Percentiles rank a stretch among this genome's conserved stretches.
Conservation (phyloP, 2,797 vertebrate genomes). For the Acanthiza pusilla region DNA sequence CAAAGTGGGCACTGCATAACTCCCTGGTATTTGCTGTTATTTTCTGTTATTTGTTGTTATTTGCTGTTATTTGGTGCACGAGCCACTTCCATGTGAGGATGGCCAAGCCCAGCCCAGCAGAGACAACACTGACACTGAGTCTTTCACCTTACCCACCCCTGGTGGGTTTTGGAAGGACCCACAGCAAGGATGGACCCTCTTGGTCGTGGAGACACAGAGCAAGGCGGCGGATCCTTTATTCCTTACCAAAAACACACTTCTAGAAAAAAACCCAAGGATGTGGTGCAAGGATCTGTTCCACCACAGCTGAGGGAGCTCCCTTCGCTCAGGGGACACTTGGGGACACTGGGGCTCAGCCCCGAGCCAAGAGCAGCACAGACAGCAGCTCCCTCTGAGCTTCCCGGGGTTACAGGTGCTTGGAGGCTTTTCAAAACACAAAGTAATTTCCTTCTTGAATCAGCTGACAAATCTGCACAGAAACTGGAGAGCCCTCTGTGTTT, state of each 20-base stretch:
- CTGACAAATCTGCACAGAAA: constrained; percentile 1
- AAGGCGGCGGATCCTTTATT: neutral
- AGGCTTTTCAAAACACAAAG: constrained; percentile 3
- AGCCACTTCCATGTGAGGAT: fast-evolving
- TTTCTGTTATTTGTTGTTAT: fast-evolving
- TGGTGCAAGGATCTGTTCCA: neutral
- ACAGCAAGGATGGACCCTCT: too few relatives aligned
- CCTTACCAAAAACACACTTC: neutral
- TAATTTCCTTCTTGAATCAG: neutral
- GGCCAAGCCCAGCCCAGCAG: neutral
- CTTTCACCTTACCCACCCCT: neutral
- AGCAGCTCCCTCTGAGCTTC: neutral
- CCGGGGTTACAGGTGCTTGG: neutral
- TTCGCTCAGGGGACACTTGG: neutral
- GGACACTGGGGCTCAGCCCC: fast-evolving
- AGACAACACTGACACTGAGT: fast-evolving
- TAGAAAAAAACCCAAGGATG: neutral
- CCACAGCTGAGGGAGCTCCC: neutral
- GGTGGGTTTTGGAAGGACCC: neutral
- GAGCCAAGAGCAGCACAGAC: neutral
- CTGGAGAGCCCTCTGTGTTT: neutral
- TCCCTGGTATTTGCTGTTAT: neutral
- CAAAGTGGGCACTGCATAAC: fast-evolving
- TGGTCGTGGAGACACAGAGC: neutral
- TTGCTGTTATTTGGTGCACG: neutral